Evolutionary conservation across 1,140 invertebrate genomes (phyloP).

Genomic region (Neodiprion virginianus): DNA sequence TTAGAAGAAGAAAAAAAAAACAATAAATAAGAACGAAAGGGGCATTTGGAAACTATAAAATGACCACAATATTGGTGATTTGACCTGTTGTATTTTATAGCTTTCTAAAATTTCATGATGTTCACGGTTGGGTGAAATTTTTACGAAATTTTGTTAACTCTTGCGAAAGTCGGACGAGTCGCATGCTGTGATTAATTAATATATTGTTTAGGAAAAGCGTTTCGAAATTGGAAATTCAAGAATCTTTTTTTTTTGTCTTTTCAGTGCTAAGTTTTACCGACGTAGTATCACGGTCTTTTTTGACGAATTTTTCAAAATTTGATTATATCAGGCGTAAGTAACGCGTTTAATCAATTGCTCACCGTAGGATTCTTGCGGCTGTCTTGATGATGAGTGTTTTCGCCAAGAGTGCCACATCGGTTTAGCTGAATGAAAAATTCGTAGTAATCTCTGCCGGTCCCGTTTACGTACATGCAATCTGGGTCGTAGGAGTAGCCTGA

Average conservation of each 20-base stretch:
- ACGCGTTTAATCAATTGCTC: constrained; percentile 44
- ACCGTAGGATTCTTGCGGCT: constrained; percentile 85
- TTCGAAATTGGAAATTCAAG: background rate
- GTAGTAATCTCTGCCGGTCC: constrained; percentile 88
- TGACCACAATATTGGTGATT: constrained; percentile 23
- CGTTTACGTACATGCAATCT: constrained; percentile 94
- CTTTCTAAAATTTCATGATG: too few relatives aligned
- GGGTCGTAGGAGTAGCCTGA: constrained; percentile 91
- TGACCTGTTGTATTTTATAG: background rate
- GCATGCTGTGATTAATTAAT: background rate
- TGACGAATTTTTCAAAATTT: too few relatives aligned
- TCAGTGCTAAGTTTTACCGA: too few relatives aligned
- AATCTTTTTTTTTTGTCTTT: background rate
- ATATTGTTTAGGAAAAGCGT: background rate
- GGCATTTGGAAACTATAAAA: constrained; percentile 16
- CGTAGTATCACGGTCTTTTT: too few relatives aligned
- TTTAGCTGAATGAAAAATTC: constrained; percentile 94
- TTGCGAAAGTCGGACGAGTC: too few relatives aligned
- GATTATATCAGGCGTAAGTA: too few relatives aligned
- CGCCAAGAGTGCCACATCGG: constrained; percentile 88
- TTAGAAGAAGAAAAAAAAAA: constrained; percentile 14
- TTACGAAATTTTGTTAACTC: too few relatives aligned
- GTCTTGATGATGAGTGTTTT: constrained; percentile 85
- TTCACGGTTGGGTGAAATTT: too few relatives aligned
- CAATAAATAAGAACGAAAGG: background rate